phyloP scores from a whole-genome alignment of 1,140 invertebrate genomes.

The Drosophila leontia region DNA sequence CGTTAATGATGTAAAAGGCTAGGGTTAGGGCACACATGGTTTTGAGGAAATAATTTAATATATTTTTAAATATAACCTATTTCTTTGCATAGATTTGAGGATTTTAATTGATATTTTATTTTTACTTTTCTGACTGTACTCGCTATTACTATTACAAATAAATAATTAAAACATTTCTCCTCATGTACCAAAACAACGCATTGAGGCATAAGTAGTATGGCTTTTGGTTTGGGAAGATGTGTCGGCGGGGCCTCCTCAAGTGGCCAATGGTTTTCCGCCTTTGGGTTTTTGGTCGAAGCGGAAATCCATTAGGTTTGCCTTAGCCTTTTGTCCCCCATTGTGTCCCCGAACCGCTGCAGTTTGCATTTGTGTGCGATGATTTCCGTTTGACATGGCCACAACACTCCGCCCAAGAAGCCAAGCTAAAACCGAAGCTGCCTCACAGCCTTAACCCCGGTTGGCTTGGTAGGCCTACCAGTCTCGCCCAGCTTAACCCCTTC shows the following conservation, averaged over 20 bases:
- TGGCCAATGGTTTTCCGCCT: slow-evolving; percentile 72
- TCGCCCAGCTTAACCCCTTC: neutral
- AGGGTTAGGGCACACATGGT: neutral
- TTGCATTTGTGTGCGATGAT: slow-evolving; percentile 69
- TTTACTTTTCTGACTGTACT: too few species aligned
- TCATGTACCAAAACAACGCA: neutral
- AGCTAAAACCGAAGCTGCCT: neutral
- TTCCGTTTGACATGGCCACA: slow-evolving; percentile 73
- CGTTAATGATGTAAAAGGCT: neutral
- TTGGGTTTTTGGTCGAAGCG: slow-evolving; percentile 63
- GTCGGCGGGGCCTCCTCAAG: slow-evolving; percentile 53
- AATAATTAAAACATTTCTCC: slow-evolving; percentile 1
- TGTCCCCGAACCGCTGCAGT: slow-evolving; percentile 50
- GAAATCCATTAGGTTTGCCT: slow-evolving; percentile 77
- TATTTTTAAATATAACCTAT: too few species aligned
- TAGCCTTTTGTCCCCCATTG: slow-evolving; percentile 26
- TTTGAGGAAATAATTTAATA: neutral
- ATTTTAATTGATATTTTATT: too few species aligned
- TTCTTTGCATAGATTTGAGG: too few species aligned
- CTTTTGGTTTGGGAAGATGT: neutral
- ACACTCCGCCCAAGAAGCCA: neutral
- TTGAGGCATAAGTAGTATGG: neutral
- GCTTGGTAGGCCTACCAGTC: neutral
- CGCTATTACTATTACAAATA: too few species aligned
- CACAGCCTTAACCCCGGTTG: neutral